Conservation (phyloP, 2,113 vertebrate genomes). For the Sigmodon hispidus region DNA sequence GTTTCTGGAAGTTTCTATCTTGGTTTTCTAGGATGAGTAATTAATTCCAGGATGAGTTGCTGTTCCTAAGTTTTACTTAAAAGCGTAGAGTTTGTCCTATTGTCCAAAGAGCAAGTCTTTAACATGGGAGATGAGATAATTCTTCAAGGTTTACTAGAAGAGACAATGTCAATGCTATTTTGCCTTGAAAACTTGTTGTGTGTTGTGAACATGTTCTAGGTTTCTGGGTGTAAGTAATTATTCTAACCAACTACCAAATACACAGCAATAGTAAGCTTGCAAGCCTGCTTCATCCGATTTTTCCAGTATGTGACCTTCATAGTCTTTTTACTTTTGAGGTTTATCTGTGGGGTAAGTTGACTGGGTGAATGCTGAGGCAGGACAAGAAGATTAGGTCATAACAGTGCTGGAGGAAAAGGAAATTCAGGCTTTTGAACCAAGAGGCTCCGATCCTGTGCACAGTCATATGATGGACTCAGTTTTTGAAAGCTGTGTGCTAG, state of each 20-base stretch:
- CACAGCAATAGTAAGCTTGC: neutral
- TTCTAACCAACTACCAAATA: neutral
- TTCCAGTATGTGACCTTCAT: neutral
- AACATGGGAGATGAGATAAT: neutral
- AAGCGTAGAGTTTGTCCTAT: neutral
- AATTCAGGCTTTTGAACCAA: neutral
- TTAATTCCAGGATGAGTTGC: neutral
- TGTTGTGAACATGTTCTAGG: neutral
- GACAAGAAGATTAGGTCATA: neutral
- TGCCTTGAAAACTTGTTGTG: neutral
- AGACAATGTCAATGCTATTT: neutral
- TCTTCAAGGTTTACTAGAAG: slow-evolving; percentile 9
- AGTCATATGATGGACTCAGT: neutral
- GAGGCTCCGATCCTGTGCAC: neutral
- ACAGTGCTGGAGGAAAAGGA: neutral
- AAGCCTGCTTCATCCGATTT: neutral
- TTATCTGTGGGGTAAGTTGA: slow-evolving; percentile 10
- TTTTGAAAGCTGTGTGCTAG: slow-evolving; percentile 30
- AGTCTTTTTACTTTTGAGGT: neutral
- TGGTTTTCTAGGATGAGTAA: neutral
- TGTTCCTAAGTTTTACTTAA: neutral
- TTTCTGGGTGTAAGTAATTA: neutral
- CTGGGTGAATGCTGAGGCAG: neutral
- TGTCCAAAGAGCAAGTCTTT: slow-evolving; percentile 22
- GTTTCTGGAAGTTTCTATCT: neutral